Conservation (phyloP, 2,113 vertebrate genomes). For the Turdus rufiventris region DNA sequence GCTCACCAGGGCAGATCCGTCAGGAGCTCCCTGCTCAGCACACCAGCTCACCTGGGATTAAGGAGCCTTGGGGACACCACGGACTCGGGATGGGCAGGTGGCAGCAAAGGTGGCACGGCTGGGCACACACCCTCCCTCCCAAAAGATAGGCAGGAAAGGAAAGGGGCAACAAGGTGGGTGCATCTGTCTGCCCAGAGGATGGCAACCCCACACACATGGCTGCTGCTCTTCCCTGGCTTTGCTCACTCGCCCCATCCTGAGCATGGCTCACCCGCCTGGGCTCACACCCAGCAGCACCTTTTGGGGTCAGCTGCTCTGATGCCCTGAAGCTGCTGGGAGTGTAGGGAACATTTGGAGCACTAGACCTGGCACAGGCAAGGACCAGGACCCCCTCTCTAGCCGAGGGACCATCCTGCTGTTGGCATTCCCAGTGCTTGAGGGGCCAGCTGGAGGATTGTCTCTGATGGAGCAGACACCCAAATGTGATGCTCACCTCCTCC, state of each 20-base stretch:
- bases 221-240: neutral
- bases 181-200: neutral
- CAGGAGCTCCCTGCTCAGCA: constrained; percentile 77
- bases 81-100: constrained; percentile 69
- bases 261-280: fast-evolving
- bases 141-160: neutral
- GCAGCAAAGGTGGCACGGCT: constrained; percentile 64
- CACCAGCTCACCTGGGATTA: constrained; percentile 68
- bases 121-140: fast-evolving
- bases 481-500: neutral
- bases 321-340: neutral
- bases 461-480: neutral
- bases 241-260: neutral
- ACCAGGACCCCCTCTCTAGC: neutral
- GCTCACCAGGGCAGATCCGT: constrained; percentile 39
- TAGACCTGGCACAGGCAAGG: neutral
- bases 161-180: neutral
- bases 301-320: neutral
- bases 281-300: neutral
- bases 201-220: fast-evolving
- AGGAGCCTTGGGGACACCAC: constrained; percentile 68
- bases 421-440: neutral
- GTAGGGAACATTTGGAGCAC: fast-evolving
- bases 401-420: neutral
- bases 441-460: neutral